Evolutionary conservation across 2,113 vertebrate species (phyloP).

Genomic region (Paradoxurus hermaphroditus): DNA sequence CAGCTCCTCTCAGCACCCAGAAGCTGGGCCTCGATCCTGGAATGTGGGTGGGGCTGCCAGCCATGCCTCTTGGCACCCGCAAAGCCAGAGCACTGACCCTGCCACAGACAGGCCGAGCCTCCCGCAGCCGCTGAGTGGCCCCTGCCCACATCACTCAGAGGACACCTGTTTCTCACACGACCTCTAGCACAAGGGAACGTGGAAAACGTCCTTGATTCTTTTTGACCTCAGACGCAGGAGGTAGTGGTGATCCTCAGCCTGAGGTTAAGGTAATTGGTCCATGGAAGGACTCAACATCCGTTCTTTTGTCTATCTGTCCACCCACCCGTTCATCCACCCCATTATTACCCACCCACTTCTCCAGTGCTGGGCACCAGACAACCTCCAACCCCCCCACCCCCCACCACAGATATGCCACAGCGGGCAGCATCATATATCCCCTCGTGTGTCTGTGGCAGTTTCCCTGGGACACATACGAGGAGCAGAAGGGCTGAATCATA

Average conservation of each 20-base stretch:
- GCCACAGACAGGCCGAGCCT: neutral
- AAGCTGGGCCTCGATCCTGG: neutral
- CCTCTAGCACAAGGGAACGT: neutral
- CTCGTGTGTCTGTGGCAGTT: neutral
- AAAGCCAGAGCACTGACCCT: neutral
- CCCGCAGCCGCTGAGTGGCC: rapidly evolving
- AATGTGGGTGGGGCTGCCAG: neutral
- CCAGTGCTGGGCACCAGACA: neutral
- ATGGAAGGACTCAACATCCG: neutral
- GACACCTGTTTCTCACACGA: neutral
- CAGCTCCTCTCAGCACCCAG: neutral
- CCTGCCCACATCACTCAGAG: neutral
- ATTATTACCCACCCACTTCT: neutral
- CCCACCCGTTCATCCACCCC: neutral
- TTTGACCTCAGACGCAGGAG: neutral
- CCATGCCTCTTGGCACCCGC: too few species aligned
- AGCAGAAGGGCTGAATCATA: neutral
- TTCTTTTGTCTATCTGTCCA: neutral
- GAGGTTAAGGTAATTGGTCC: neutral
- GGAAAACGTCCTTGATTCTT: neutral
- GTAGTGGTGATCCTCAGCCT: neutral
- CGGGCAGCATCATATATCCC: neutral
- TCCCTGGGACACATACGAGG: neutral
- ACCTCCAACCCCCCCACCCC: neutral
- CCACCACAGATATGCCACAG: too few species aligned